Percentiles rank a stretch among this genome's conserved stretches.
Conservation (phyloP, 2,888 invertebrate genomes). For the Eurois occulta region DNA sequence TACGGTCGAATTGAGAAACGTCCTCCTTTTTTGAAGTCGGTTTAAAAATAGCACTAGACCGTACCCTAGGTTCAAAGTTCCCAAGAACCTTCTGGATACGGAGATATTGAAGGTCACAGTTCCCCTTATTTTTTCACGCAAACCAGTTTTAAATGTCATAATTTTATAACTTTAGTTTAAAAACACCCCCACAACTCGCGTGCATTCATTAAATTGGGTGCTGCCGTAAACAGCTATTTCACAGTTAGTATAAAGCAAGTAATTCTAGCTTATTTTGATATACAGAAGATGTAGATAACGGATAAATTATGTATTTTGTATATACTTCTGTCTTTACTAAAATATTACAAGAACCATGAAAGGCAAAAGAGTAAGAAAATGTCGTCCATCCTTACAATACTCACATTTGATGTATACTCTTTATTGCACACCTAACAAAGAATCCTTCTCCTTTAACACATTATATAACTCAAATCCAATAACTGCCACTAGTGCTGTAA, state of each 20-base stretch:
- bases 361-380: not conserved
- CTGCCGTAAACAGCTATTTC: not conserved
- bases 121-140: no score
- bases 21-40: no score
- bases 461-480: conserved; percentile 15
- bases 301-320: not conserved
- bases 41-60: no score
- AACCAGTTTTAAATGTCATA: not conserved
- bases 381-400: not conserved
- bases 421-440: not conserved
- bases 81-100: no score
- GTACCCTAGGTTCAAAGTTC: no score
- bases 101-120: no score
- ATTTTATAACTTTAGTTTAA: no score
- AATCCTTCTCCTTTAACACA: not conserved
- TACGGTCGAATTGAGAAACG: no score
- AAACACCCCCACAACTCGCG: not conserved
- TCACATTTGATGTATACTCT: not conserved
- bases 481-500: not conserved
- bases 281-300: not conserved
- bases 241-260: not conserved
- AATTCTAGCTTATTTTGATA: not conserved
- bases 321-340: not conserved
- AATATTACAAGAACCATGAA: not conserved
- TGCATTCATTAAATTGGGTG: not conserved